Evolutionary conservation across 2,113 vertebrate species (phyloP).

Genomic region (Lepisosteus osseus): DNA sequence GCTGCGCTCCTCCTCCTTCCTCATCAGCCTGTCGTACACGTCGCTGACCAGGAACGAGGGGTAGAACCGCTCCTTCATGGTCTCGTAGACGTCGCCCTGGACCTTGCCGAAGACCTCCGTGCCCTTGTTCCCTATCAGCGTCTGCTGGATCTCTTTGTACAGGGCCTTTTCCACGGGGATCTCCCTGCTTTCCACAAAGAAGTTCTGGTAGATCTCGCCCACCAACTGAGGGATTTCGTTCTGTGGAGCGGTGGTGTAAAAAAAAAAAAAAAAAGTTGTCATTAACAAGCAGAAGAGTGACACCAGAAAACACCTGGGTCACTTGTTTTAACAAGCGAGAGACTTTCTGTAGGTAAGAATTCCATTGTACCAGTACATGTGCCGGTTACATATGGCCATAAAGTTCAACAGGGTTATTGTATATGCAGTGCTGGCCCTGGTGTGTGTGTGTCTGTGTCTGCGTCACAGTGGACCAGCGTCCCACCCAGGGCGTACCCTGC

Average conservation of each 20-base stretch:
- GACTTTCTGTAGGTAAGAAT: no score
- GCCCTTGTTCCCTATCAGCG: slow-evolving; percentile 94
- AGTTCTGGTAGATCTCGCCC: slow-evolving; percentile 97
- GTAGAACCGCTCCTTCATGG: slow-evolving; percentile 90
- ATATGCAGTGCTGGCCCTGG: no score
- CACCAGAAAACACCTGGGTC: no score
- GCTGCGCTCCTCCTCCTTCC: slow-evolving; percentile 75
- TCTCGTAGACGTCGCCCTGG: slow-evolving; percentile 83
- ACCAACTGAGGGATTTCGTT: slow-evolving; percentile 93
- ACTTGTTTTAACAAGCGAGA: no score
- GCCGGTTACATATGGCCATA: no score
- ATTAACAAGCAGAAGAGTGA: no score
- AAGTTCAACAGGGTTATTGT: no score
- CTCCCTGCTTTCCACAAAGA: slow-evolving; percentile 91
- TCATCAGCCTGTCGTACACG: slow-evolving; percentile 83
- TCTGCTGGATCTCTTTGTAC: slow-evolving; percentile 96
- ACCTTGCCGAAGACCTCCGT: slow-evolving; percentile 89
- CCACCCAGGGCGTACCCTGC: no score
- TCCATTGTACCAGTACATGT: no score
- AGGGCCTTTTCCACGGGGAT: slow-evolving; percentile 93
- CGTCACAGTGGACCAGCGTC: no score
- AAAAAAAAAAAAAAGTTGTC: background rate
- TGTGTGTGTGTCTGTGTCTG: no score
- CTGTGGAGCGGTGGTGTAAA: slow-evolving; percentile 49
- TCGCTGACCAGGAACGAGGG: slow-evolving; percentile 95